phyloP scores from a whole-genome alignment of 1,140 invertebrate species.

The Oryctes rhinoceros region DNA sequence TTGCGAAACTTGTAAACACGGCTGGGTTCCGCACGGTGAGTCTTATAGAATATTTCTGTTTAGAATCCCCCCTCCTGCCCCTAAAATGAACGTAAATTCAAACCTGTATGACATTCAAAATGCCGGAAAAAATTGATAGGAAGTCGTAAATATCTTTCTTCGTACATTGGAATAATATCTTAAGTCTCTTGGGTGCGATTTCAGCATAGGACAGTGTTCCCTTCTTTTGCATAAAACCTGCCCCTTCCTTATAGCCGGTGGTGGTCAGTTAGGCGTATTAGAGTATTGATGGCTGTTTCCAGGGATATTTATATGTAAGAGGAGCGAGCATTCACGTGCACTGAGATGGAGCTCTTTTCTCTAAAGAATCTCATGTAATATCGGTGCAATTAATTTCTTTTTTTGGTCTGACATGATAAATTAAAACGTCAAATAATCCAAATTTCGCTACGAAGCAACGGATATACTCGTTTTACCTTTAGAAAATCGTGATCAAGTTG shows the following conservation, averaged over 20 bases:
- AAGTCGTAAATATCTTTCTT: not conserved
- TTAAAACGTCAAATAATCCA: slow-evolving; percentile 20
- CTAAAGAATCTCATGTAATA: not conserved
- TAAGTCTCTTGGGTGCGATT: slow-evolving; percentile 10
- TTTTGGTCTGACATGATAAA: not conserved
- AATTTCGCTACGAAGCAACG: not conserved
- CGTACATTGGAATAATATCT: slow-evolving; percentile 14
- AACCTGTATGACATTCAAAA: too few relatives aligned
- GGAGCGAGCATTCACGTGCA: too few relatives aligned
- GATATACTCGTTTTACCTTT: not conserved
- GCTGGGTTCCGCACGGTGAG: slow-evolving; percentile 84
- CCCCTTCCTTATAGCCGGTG: not conserved
- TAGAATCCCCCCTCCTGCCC: too few relatives aligned
- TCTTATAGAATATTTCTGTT: slow-evolving; percentile 40
- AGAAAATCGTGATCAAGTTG: not conserved
- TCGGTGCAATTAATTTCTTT: not conserved
- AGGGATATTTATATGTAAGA: not conserved
- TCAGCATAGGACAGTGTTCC: not conserved
- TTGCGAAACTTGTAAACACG: slow-evolving; percentile 79
- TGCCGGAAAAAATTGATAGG: not conserved
- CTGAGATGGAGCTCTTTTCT: not conserved
- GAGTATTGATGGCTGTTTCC: not conserved
- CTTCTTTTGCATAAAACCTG: slow-evolving; percentile 7
- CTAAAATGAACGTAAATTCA: too few relatives aligned
- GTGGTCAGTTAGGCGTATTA: slow-evolving; percentile 25